Evolutionary conservation across 2,797 vertebrate species (phyloP), one percentile per base, ranked within the genome.

Genomic region (Schizopygopsis malacanthus): DNA sequence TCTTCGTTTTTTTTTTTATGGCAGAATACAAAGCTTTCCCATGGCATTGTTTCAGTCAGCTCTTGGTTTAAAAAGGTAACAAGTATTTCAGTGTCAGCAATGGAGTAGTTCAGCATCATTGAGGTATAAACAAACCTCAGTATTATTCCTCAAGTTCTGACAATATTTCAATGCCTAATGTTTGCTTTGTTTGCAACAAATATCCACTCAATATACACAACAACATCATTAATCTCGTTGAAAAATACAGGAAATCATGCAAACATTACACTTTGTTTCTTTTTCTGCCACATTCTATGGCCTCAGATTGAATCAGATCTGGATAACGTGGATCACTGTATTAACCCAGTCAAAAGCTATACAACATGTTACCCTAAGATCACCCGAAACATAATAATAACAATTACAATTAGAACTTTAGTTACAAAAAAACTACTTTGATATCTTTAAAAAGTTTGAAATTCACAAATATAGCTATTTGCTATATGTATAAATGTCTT

Each of bases 201-300:
- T 86, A 88, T 91, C 93, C 94, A 95, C 93, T 95, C 92, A 94
- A 92, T 93, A 91, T 93, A 95, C 95, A 95, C 93, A 94, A 95
- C 92, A 90, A 95, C 94, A 95, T 91, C 94, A 92, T 94, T 94
- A 88, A 91, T 93, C 91, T 95, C 89, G n/a, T 94, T 93, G 70
- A 88, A 93, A 96, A 95, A 94, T 94, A 96, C 94, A 95, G 91
- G 92, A 94, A 94, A 90, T 95, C 95, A 96, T 96, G 95, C 96
- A 96, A 95, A 95, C 95, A 95, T 94, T 95, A 95, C 92, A 94
- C 91, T 92, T 94, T 88, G 75, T 88, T 93, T 89, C 92, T 92
- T 85, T 89, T 93, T 92, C 91, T 92, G 92, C 93, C 93, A 89
- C 92, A 91, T 94, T 92, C 91, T 93, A 91, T 91, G 86, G 83